Percentiles rank a stretch among this genome's conserved stretches.
Evolutionary conservation across 2,888 invertebrate species (phyloP).

Genomic region (Synanthedon andrenaeformis): DNA sequence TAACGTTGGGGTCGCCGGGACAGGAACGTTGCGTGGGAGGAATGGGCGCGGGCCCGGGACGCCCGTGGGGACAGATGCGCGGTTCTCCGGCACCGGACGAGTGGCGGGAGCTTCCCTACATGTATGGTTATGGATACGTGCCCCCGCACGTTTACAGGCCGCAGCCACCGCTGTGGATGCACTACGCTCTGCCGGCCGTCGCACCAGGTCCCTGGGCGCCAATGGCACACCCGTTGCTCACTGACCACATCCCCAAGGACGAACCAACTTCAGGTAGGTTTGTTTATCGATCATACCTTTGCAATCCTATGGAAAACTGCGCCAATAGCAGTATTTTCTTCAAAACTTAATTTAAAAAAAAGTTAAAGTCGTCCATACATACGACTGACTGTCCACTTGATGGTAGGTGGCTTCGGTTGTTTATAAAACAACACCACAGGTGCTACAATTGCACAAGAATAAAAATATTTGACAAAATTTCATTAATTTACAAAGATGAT

Average conservation of each 20-base stretch:
- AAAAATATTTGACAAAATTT: too few relatives aligned
- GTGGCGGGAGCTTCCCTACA: constrained; percentile 45
- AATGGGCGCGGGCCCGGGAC: constrained; percentile 44
- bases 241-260: constrained; percentile 67
- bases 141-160: constrained; percentile 37
- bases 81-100: constrained; percentile 23
- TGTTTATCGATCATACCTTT: not conserved
- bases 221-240: constrained; percentile 56
- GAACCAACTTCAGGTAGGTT: constrained; percentile 69
- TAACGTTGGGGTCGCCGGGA: constrained; percentile 40
- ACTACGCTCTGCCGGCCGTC: constrained; percentile 47
- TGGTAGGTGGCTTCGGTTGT: too few relatives aligned
- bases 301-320: too few relatives aligned
- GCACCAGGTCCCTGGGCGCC: constrained; percentile 68
- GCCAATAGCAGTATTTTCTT: not conserved
- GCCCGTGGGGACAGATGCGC: constrained; percentile 17
- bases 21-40: constrained; percentile 13
- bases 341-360: not conserved
- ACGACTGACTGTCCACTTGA: too few relatives aligned
- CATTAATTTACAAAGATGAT: too few relatives aligned
- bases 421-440: too few relatives aligned
- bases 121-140: constrained; percentile 52
- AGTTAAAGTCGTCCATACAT: too few relatives aligned
- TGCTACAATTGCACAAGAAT: too few relatives aligned
- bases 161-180: constrained; percentile 54